phyloP scores from a whole-genome alignment of 2,888 invertebrate genomes.

The Adineta ricciae region DNA sequence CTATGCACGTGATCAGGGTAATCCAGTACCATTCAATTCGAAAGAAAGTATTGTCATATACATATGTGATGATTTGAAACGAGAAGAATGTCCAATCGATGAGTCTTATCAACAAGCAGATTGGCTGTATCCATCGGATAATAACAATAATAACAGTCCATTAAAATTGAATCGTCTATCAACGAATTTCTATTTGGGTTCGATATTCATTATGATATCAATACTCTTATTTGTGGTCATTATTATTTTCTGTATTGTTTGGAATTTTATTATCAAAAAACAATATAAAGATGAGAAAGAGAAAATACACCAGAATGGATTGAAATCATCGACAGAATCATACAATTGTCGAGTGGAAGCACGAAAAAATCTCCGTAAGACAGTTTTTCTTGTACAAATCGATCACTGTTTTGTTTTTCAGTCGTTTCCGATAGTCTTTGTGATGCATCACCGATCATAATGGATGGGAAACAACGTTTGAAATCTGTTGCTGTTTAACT shows the following conservation, averaged over 20 bases:
- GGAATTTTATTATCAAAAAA: not conserved
- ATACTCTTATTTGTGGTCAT: not conserved
- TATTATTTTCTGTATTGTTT: not conserved
- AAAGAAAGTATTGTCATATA: not conserved
- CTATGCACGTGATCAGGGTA: not conserved
- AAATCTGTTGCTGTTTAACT: not conserved
- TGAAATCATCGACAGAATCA: not conserved
- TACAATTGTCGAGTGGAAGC: conserved; percentile 22
- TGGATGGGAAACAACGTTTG: not conserved
- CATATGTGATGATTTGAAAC: not conserved
- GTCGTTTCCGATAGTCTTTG: not conserved
- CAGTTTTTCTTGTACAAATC: not conserved
- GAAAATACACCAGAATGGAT: not conserved
- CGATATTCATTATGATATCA: conserved; percentile 9
- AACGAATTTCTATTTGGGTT: conserved; percentile 10
- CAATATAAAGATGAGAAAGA: not conserved
- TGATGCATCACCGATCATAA: not conserved
- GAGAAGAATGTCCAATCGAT: not conserved
- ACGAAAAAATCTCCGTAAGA: not conserved
- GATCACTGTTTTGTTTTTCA: not conserved
- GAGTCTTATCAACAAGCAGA: not conserved
- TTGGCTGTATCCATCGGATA: not conserved
- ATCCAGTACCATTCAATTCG: not conserved
- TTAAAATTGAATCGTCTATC: not conserved
- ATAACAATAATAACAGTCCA: not conserved